Evolutionary conservation across 2,888 invertebrate genomes (phyloP), one percentile per base, ranked within the genome.

Genomic region (Morpho helenor): DNA sequence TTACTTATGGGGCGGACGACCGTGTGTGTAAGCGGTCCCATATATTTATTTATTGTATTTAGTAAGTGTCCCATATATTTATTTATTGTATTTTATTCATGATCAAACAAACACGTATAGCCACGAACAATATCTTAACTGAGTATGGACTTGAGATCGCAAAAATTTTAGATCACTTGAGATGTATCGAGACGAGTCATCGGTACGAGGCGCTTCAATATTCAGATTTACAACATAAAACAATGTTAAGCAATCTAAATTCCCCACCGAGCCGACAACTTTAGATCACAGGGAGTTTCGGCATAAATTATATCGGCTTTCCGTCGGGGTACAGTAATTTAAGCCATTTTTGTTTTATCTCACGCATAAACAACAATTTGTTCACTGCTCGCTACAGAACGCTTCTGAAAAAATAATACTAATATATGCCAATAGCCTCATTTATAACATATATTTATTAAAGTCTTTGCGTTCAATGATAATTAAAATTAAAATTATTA

Each of bases 311-410:
- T 53, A 57, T 57, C 40, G 57, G 43, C 47, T 49, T 23, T 50
- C 44, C 44, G 52, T n/a, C 9, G 48, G 56, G 49, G 56, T 43
- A 43, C 22, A 10, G 48, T 31, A n/a, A 39, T 49, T 49, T 52
- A 39, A 49, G 40, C 44, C 49, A 52, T 56, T 52, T 60, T 60
- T 31, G 31, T 31, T 31, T 47, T 53, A 53, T 60, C 53, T 60
- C 50, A 41, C 41, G 56, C 45, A 52, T 55, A 52, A 56, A 61
- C 53, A 54, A 55, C 54, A 57, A 54, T 61, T 54, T 59, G 50
- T 44, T 54, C 43, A 31, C 40, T 8, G 22, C 44, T 43, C 7
- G 23, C 10, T 16, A 31, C 3, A 31, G 3, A 31, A 31, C 31
- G 31, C 31, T 5, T 31, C 31, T 31, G 31, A 5, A 31, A 31